These are phyloP conservation scores for Frieseomelitta varia DNA, from an alignment of 1,140 invertebrate species.

Conservation along the genomic window DNA sequence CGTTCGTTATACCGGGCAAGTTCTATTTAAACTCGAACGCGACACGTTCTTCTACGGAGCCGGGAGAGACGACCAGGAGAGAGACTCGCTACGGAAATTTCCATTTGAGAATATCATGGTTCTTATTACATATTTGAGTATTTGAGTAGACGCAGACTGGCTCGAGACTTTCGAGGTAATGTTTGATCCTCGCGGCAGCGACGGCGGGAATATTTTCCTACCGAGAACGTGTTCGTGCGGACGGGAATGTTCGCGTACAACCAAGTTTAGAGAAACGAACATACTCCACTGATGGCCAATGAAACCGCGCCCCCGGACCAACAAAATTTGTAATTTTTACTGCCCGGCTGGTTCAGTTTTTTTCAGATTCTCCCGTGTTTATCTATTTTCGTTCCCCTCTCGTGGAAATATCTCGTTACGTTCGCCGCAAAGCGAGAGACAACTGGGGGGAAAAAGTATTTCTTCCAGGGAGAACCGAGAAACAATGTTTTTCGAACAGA, in stretches of 20 bases:
- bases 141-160: slow-evolving; percentile 47
- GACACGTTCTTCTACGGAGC: slow-evolving; percentile 12
- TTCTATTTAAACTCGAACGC: slow-evolving; percentile 48
- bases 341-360: too few species aligned
- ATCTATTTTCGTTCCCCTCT: neutral
- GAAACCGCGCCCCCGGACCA: neutral
- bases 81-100: slow-evolving; percentile 21
- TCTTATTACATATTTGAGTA: slow-evolving; percentile 51
- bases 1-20: slow-evolving; percentile 39
- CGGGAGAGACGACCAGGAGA: neutral
- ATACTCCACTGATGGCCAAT: neutral
- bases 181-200: slow-evolving; percentile 28
- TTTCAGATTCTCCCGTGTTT: neutral
- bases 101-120: slow-evolving; percentile 45
- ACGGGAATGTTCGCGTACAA: neutral
- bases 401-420: too few species aligned
- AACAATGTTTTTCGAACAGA: too few species aligned
- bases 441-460: too few species aligned
- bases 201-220: slow-evolving; percentile 36
- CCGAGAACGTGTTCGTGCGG: neutral
- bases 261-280: neutral
- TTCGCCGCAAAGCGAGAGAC: too few species aligned
- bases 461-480: too few species aligned
- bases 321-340: neutral
- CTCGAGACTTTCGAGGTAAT: slow-evolving; percentile 33